phyloP scores from a whole-genome alignment of 1,140 invertebrate species.

The Pogonus chalceus region DNA sequence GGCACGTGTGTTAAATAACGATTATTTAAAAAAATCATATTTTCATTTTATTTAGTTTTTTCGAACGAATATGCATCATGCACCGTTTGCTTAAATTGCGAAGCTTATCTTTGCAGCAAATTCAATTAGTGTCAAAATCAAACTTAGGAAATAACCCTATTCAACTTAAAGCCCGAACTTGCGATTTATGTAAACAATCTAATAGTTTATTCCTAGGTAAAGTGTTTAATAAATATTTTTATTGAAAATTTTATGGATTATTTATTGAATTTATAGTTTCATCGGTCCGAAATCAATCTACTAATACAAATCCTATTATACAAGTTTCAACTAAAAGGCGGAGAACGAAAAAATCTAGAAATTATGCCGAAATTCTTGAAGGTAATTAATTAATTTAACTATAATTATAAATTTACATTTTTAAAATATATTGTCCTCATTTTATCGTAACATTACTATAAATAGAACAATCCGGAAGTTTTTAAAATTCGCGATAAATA shows the following conservation, averaged over 20 bases:
- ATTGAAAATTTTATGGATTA: too few relatives aligned
- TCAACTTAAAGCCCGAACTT: slow-evolving; percentile 4
- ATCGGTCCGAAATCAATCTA: slow-evolving; percentile 21
- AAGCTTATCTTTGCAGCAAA: slow-evolving; percentile 1
- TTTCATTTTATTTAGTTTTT: background rate
- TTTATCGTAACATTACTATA: slow-evolving; percentile 10
- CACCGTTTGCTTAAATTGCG: background rate
- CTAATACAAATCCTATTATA: slow-evolving; percentile 19
- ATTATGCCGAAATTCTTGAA: slow-evolving; percentile 42
- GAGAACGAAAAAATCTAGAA: slow-evolving; percentile 32
- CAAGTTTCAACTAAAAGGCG: slow-evolving; percentile 19
- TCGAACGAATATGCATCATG: slow-evolving; percentile 1
- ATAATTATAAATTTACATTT: slow-evolving; percentile 14
- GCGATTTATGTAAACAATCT: slow-evolving; percentile 12
- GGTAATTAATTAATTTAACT: slow-evolving; percentile 29
- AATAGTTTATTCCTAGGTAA: slow-evolving; percentile 9
- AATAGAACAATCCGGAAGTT: background rate
- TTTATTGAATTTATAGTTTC: slow-evolving; percentile 13
- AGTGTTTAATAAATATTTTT: background rate
- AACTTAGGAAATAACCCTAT: background rate
- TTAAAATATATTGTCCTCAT: slow-evolving; percentile 14
- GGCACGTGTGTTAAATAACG: slow-evolving; percentile 2
- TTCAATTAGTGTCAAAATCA: background rate
- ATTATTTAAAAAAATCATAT: background rate
- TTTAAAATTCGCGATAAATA: slow-evolving; percentile 13